Evolutionary conservation across 2,888 invertebrate genomes (phyloP), one percentile per base, ranked within the genome.

Genomic region (Aporophyla nigra): DNA sequence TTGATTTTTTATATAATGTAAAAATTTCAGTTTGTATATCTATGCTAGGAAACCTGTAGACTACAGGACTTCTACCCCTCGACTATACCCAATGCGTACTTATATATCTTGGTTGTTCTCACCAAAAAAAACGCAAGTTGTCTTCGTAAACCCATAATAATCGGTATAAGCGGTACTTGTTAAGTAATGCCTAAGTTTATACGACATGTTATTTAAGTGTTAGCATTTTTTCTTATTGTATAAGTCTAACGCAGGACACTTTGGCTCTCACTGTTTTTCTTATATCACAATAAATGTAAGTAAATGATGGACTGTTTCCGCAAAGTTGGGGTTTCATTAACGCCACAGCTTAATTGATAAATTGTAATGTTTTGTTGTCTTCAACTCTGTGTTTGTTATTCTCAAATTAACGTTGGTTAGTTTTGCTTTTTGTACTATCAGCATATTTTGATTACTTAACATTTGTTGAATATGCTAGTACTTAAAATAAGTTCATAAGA

Each of bases 101-200:
- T 89, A 86, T 85, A 74, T 85, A 74, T 83, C 75, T 84, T 83
- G 85, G 78, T 86, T 84, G 68, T 80, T 68, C 80, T 75, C 46
- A 74, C 71, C 79, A 76, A 83, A 75, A 33, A 77, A 78, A 82
- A 89, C 87, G 83, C 86, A 84, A 83, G 73, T 74, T 87, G 73
- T 87, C 77, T 84, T 87, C 82, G 74, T 81, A 80, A 76, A 86
- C 79, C 88, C 89, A 90, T 91, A 90, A 89, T 89, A 88, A 90
- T 93, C 88, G 91, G 91, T 94, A 90, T 95, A 95, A 95, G 93
- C 93, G 94, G 87, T 95, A 95, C 93, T 92, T 93, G 92, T 94
- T 96, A 96, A 95, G 94, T 95, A 95, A 94, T 93, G 95, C 95
- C 95, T 96, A 96, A 96, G 96, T 95, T 95, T 94, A 93, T 95